Percentiles rank a stretch among this genome's conserved stretches.
phyloP scores from a whole-genome alignment of 2,113 vertebrate genomes.

The Poeciliopsis turrubarensis region DNA sequence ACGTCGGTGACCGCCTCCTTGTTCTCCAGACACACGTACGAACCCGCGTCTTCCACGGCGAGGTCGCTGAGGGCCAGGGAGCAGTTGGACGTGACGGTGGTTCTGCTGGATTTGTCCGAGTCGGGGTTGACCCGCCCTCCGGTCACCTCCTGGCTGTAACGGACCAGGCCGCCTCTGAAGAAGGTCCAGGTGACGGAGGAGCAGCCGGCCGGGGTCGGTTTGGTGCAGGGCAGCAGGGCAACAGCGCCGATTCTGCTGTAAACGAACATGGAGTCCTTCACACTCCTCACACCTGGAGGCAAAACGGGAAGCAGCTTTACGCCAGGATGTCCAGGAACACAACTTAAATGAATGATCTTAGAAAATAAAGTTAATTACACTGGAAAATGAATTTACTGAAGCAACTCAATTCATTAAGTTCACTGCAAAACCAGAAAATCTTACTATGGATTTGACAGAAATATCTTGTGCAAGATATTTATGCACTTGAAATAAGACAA shows the following conservation, averaged over 20 bases:
- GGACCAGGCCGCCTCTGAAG: neutral
- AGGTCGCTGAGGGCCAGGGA: constrained; percentile 27
- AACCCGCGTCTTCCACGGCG: constrained; percentile 15
- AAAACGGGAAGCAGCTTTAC: neutral
- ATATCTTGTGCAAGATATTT: too few relatives aligned
- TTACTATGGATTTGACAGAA: too few relatives aligned
- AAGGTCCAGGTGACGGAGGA: constrained; percentile 49
- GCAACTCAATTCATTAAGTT: too few relatives aligned
- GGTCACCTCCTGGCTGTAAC: neutral
- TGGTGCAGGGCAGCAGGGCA: constrained; percentile 13
- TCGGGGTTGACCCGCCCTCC: accelerated
- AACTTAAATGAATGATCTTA: too few relatives aligned
- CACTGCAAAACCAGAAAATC: too few relatives aligned
- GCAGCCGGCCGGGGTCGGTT: neutral
- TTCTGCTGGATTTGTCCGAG: constrained; percentile 17
- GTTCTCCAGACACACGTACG: constrained; percentile 15
- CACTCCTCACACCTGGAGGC: constrained; percentile 15
- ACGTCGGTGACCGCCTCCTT: accelerated
- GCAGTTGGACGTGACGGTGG: constrained; percentile 34
- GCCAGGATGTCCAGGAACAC: neutral
- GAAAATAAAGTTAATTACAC: too few relatives aligned
- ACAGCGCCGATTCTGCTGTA: constrained; percentile 21
- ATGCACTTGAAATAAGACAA: too few relatives aligned
- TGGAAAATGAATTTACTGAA: too few relatives aligned
- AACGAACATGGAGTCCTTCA: neutral